These are phyloP conservation scores for Oncopodura yosiiana DNA, from an alignment of 1,140 invertebrate genomes.

Conservation along the genomic window DNA sequence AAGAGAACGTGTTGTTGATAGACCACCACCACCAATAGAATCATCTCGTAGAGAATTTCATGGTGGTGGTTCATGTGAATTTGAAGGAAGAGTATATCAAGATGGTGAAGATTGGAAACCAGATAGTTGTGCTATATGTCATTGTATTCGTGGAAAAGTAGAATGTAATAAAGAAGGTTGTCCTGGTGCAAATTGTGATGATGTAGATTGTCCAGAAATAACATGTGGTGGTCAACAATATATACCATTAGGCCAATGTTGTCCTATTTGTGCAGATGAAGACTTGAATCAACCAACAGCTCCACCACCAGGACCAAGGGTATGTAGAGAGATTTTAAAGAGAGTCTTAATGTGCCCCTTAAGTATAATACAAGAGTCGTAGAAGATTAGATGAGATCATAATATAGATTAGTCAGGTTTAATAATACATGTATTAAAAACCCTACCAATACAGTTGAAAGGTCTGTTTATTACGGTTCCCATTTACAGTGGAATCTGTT, in stretches of 20 bases:
- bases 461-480: too few relatives aligned
- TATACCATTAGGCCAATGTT: slow-evolving; percentile 47
- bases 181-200: slow-evolving; percentile 39
- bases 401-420: too few relatives aligned
- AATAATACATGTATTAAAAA: too few relatives aligned
- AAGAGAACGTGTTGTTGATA: slow-evolving; percentile 1
- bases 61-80: slow-evolving; percentile 37
- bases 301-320: slow-evolving; percentile 26
- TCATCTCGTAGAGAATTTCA: not conserved
- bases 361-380: too few relatives aligned
- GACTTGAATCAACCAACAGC: slow-evolving; percentile 12
- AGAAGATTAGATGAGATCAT: too few relatives aligned
- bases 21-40: slow-evolving; percentile 5
- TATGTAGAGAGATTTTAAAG: too few relatives aligned
- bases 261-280: slow-evolving; percentile 43
- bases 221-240: slow-evolving; percentile 42
- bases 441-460: too few relatives aligned
- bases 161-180: slow-evolving; percentile 44
- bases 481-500: too few relatives aligned
- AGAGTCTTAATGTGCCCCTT: too few relatives aligned
- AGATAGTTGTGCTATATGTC: slow-evolving; percentile 54
- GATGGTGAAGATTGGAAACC: slow-evolving; percentile 54
- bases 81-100: slow-evolving; percentile 47
- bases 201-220: slow-evolving; percentile 42
- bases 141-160: slow-evolving; percentile 48